Percentiles rank a stretch among this genome's conserved stretches.
Conservation (phyloP, 2,113 vertebrate species). For the Galeopterus variegatus region DNA sequence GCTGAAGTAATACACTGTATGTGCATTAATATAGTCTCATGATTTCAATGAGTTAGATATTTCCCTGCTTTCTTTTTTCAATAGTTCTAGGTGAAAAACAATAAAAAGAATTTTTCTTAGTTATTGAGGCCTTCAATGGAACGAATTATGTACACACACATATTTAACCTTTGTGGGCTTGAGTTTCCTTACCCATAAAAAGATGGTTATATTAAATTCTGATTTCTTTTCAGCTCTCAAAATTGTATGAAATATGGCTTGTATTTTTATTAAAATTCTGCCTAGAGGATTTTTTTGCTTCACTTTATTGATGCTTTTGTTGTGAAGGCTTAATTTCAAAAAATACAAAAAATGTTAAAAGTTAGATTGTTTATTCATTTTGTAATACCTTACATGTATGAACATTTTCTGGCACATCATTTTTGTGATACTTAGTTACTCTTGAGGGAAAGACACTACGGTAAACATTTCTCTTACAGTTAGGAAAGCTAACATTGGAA, state of each 20-base stretch:
- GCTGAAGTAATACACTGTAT: background rate
- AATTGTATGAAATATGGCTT: background rate
- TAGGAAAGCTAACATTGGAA: background rate
- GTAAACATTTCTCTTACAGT: background rate
- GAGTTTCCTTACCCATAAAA: background rate
- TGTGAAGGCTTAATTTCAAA: constrained; percentile 41
- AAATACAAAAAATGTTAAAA: background rate
- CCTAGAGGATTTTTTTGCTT: background rate
- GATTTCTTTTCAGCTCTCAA: background rate
- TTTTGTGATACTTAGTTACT: constrained; percentile 15
- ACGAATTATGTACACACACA: background rate
- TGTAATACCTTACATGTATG: background rate
- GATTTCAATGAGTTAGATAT: background rate
- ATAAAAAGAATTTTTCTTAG: background rate
- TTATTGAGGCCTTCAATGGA: constrained; percentile 28
- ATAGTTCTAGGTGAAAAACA: background rate
- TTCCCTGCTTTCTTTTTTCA: background rate
- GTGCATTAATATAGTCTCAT: background rate
- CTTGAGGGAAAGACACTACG: background rate
- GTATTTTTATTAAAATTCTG: constrained; percentile 30
- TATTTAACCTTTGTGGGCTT: background rate
- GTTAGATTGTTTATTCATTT: background rate
- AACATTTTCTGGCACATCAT: constrained; percentile 8
- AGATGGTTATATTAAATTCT: background rate
- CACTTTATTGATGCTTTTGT: background rate